Conservation (phyloP, 2,113 vertebrate genomes). For the Odocoileus hemionus region DNA sequence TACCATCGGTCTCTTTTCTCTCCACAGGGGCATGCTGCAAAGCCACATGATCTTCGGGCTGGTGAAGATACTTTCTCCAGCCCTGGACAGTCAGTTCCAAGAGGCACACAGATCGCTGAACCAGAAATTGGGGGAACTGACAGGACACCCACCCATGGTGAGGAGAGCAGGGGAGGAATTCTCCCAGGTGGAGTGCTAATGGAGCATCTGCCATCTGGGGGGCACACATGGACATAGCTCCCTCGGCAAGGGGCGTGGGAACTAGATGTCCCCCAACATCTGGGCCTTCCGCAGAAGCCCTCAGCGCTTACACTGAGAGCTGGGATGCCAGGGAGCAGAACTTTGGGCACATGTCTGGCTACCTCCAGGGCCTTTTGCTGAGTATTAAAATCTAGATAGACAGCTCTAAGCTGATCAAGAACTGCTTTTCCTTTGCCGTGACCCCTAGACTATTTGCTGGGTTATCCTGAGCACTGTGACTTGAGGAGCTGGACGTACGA, state of each 20-base stretch:
- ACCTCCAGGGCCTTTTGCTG: neutral
- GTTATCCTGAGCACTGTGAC: neutral
- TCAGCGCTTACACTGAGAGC: neutral
- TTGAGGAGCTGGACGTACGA: neutral
- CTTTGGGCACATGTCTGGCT: neutral
- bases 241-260: too few species aligned
- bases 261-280: neutral
- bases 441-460: neutral
- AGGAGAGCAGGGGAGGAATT: neutral
- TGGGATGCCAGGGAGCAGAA: neutral
- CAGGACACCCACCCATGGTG: slow-evolving; percentile 54
- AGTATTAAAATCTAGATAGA: neutral
- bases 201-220: neutral
- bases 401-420: neutral
- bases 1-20: neutral
- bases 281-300: neutral
- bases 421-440: neutral
- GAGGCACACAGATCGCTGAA: slow-evolving; percentile 70
- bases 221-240: neutral
- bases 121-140: slow-evolving; percentile 69
- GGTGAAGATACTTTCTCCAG: slow-evolving; percentile 78
- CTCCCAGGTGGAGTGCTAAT: neutral
- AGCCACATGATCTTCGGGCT: slow-evolving; percentile 82
- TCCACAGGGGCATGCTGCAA: slow-evolving; percentile 73
- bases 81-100: slow-evolving; percentile 79